Percentiles rank a stretch among this genome's conserved stretches.
Evolutionary conservation across 2,113 vertebrate genomes (phyloP).

Genomic region (Megaceryle torquata): DNA sequence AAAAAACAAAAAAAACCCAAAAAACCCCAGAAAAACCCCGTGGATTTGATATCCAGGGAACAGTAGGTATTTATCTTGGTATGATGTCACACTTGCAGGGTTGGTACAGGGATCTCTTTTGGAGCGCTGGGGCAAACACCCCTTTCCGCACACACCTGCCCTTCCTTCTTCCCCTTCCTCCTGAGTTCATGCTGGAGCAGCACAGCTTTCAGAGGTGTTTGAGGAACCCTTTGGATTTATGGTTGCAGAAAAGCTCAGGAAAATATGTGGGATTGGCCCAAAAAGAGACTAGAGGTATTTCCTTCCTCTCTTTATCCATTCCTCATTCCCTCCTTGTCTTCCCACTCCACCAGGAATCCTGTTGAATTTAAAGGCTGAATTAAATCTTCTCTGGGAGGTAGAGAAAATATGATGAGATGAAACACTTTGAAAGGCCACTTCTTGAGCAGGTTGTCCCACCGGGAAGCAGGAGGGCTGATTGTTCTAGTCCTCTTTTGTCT

Average conservation of each 20-base stretch:
- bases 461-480: background rate
- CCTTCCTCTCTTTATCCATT: background rate
- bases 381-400: background rate
- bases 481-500: background rate
- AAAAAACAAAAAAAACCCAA: background rate
- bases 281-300: background rate
- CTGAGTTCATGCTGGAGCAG: fast-evolving
- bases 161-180: background rate
- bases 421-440: background rate
- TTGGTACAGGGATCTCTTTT: background rate
- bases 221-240: background rate
- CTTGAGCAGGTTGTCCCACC: background rate
- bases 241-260: background rate
- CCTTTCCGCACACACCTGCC: background rate
- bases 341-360: background rate
- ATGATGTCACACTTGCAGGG: slow-evolving; percentile 44
- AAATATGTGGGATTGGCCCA: fast-evolving
- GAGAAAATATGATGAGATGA: background rate
- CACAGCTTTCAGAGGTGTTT: background rate
- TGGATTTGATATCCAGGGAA: background rate
- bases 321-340: fast-evolving
- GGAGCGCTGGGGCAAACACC: background rate
- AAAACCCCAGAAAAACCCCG: too few species aligned
- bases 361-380: background rate
- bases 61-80: slow-evolving; percentile 66